A percentile compares a stretch with the other conserved stretches of the same genome.
Conservation (phyloP, 2,888 invertebrate genomes). For the Lepas anatifera region DNA sequence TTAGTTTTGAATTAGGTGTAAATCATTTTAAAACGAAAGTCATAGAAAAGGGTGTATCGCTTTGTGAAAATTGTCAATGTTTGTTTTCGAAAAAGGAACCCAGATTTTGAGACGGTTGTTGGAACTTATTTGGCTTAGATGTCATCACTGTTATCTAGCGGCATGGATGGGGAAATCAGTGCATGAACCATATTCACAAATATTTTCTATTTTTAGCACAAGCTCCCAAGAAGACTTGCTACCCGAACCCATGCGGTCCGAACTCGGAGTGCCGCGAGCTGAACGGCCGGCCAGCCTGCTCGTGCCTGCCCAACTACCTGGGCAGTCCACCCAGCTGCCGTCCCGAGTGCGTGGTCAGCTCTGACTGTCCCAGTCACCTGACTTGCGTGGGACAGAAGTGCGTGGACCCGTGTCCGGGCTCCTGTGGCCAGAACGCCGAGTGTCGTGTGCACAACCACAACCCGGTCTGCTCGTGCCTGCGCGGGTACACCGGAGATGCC, state of each 20-base stretch:
- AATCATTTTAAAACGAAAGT: too few species aligned
- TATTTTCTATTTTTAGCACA: not conserved
- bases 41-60: too few species aligned
- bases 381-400: slow-evolving; percentile 56
- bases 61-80: too few species aligned
- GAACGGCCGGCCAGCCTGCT: slow-evolving; percentile 47
- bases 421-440: slow-evolving; percentile 47
- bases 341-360: slow-evolving; percentile 61
- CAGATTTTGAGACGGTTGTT: too few species aligned
- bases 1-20: too few species aligned
- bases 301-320: slow-evolving; percentile 29
- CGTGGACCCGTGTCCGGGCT: slow-evolving; percentile 45
- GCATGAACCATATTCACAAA: too few species aligned
- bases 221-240: slow-evolving; percentile 38
- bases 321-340: slow-evolving; percentile 42
- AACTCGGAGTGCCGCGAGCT: slow-evolving; percentile 53
- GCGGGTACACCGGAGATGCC: slow-evolving; percentile 64
- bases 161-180: too few species aligned
- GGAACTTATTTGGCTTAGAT: too few species aligned
- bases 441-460: slow-evolving; percentile 62
- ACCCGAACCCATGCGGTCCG: slow-evolving; percentile 57
- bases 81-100: too few species aligned
- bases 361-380: slow-evolving; percentile 52
- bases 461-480: slow-evolving; percentile 53
- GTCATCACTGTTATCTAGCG: too few species aligned